These are phyloP conservation scores for Ciconia boyciana DNA, from an alignment of 2,113 vertebrate species.

Conservation along the genomic window DNA sequence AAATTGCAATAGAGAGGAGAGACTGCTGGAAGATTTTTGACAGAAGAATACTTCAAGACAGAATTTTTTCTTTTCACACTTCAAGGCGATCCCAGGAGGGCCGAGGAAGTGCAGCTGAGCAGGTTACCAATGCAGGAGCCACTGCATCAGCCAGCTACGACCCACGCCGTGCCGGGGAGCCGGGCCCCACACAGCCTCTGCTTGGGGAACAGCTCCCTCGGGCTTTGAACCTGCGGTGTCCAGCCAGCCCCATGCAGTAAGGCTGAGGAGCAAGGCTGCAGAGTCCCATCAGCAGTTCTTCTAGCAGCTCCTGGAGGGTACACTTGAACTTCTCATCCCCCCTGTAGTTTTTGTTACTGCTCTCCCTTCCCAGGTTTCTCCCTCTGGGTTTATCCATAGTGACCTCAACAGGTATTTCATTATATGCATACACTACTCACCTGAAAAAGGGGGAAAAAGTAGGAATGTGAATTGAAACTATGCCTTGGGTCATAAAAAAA, in stretches of 20 bases:
- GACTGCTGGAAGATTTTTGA: not conserved
- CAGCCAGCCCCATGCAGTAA: accelerated
- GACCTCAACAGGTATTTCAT: not conserved
- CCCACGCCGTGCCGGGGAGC: not conserved
- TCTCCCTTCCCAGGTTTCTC: not conserved
- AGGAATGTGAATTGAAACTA: not conserved
- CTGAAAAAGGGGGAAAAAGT: not conserved
- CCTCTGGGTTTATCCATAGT: not conserved
- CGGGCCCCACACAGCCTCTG: accelerated
- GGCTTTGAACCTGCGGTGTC: not conserved
- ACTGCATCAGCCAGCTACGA: not conserved
- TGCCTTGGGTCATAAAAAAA: not conserved
- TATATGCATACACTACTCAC: not conserved
- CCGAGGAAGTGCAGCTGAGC: not conserved
- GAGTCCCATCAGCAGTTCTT: not conserved
- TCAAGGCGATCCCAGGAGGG: not conserved
- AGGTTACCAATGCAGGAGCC: not conserved
- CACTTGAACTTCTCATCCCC: not conserved
- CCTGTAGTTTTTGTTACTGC: not conserved
- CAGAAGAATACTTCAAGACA: not conserved
- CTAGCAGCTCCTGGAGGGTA: not conserved
- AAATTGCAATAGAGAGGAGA: not conserved
- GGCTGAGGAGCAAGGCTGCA: not conserved
- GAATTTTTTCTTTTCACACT: not conserved
- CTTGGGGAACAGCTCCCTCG: accelerated